Base-by-base conservation (phyloP, 2,797 vertebrate species). In the Aeoliscus strigatus region DNA sequence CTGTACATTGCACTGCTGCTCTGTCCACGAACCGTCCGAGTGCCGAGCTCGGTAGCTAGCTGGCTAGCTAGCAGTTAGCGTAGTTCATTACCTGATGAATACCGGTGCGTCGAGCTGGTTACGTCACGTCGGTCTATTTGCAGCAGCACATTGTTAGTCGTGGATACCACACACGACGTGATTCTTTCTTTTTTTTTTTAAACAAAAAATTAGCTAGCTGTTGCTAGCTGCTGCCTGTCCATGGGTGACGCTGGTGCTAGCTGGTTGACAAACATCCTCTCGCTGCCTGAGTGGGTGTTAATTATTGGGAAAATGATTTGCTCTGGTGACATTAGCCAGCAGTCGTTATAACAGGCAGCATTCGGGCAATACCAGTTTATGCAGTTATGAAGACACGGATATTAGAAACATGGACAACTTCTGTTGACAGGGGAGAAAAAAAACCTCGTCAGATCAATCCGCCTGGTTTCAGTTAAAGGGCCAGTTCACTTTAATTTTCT, bases 381-480 rank as follows among this genome's bases (percentile, higher is more conserved):
- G 2, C 3, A 10, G 32, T 28, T 44, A 18, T n/a, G 31, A 9
- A 1, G 7, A n/a, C n/a, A n/a, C n/a, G 3, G n/a, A 40, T 29
- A 51, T 11, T 41, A 14, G n/a, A n/a, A n/a, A n/a, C n/a, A 30
- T 16, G 17, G 15, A 26, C 13, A 13, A 1, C n/a, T n/a, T n/a
- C n/a, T n/a, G n/a, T n/a, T 38, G 41, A 36, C 34, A 32, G 27
- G 18, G 6, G 18, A 6, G 18, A 21, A 21, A 21, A 15, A 1
- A 9, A 12, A 10, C 18, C n/a, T 34, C 25, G 9, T 27, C n/a
- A 17, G 9, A 9, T 30, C 12, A 1, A 48, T 47, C 42, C 42
- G 32, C 57, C 56, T 42, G 9, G 0, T 6, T 13, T 10, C n/a
- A 3, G 2, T 75, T 79, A 77, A 81, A 79, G 75, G 55, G 56